Base-by-base conservation (phyloP, 2,113 vertebrate species). In the Sclerurus mexicanus region DNA sequence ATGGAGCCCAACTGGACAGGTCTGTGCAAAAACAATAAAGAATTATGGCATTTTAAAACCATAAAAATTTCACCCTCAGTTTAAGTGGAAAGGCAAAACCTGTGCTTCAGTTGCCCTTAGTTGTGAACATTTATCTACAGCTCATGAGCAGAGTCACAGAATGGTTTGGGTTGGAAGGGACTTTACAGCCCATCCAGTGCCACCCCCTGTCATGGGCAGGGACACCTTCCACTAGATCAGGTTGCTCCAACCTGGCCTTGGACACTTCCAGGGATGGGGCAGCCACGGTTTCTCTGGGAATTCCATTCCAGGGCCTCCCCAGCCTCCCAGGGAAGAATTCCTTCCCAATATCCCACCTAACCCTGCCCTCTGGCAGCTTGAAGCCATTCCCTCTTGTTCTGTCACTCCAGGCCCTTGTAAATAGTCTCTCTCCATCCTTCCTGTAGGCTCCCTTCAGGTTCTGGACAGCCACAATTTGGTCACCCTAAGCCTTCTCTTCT, bases 221-320 rank as follows among this genome's bases (percentile, higher is more conserved):
- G n/a, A 89, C 69, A 68, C 10, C 39, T 68, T 3, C 16, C 53
- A 12, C 16, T 4, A 1, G 0, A 28, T n/a, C 46, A 67, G 28
- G 8, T 0, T 46, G 39, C 46, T 53, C 22, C 58, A 66, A 0
- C 9, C 39, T 12, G 39, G 37, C 15, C 39, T 46, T 60, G 62
- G 53, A 35, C 62, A 68, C 10, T 35, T 3, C 39, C 55, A 68
- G 24, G n/a, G 39, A 75, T 68, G 28, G 28, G 10, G 23, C 60
- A 52, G 24, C 39, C 16, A 19, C 59, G 56, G 50, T 35, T 50
- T 3, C 50, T 72, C 35, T 56, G 66, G 10, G 49, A 5, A 72
- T 0, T 5, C n/a, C 21, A 12, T 46, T 5, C 58, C 31, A 64
- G 42, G 37, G 22, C 50, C 59, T 28, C 3, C 0, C 5, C 27